Evolutionary conservation across 2,888 invertebrate genomes (phyloP), one percentile per base, ranked within the genome.

Genomic region (Campopleginae sp.): DNA sequence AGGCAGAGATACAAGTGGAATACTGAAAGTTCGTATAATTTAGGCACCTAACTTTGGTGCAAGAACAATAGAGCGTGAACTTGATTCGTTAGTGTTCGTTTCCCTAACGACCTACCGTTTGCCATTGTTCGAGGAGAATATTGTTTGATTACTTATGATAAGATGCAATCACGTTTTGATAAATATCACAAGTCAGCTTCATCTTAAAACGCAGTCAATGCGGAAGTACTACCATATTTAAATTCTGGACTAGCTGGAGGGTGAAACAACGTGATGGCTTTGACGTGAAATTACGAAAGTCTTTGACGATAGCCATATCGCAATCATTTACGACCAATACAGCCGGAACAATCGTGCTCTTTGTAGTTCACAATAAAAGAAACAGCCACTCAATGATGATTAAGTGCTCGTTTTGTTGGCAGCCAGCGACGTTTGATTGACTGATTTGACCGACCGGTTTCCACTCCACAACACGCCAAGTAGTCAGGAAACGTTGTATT

Each of bases 401-500:
- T 38, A 48, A 48, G 46, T 48, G n/a, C 46, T 48, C n/a, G 4
- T 6, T n/a, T 48, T n/a, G n/a, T 14, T n/a, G 46, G 6, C 46
- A n/a, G 17, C n/a, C n/a, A 17, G n/a, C 14, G 5, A 48, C n/a
- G 5, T 48, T 48, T 48, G 46, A 3, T 48, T 48, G n/a, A 51
- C 7, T 8, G n/a, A 51, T n/a, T 51, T 51, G 19, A 8, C 19
- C 8, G 19, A 19, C 48, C 51, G 70, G 70, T 70, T 66, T 75
- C 33, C 19, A 10, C 51, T 74, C 66, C 51, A 46, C 19, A 61
- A 23, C 44, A 61, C 33, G 66, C 54, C 3, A 70, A 74, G 31
- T 63, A 51, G 27, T 42, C 71, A 72, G 48, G 48, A 46, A n/a
- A 31, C 23, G 61, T 2, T 68, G 63, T 44, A 46, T 74, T 48